Base-by-base conservation (phyloP, 2,888 invertebrate species). In the Apotomis capreana region DNA sequence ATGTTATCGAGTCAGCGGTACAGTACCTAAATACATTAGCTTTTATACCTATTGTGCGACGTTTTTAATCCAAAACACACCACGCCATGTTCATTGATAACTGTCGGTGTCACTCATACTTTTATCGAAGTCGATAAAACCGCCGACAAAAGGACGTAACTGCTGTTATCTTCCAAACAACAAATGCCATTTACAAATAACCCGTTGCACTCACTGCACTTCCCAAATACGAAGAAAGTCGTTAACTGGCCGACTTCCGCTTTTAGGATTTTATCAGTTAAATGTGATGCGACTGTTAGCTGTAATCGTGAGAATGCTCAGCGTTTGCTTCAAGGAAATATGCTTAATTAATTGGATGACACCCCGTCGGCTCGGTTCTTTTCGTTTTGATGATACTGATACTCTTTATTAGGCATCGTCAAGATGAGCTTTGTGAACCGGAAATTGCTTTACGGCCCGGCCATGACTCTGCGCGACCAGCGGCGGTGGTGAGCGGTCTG, bases 291-390 rank as follows among this genome's bases (percentile, higher is more conserved):
- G 54, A 55, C 54, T 64, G 55, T 65, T 46, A 9, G 3, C 6
- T 49, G 9, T 49, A 36, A 65, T 13, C 44, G 55, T 65, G 55
- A 55, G 65, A 65, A 65, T 65, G 65, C 46, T 65, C 36, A 57
- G 15, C 13, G 5, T 10, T n/a, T 4, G 13, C 8, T 57, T 55
- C 46, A 10, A 57, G 65, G 65, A 65, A 57, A 65, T 57, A 57
- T 57, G 65, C 55, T 65, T 65, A 65, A 55, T 65, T 65, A 57
- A 55, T 9, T 26, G n/a, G n/a, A 65, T 46, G 57, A 64, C 26
- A 57, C 55, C 12, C 44, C 55, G 55, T 54, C 10, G 49, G 49
- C 10, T 65, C 8, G 62, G 9, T 15, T 36, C 40, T 46, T 55
- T 65, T 57, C 10, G 10, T 10, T 10, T 49, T 49, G 8, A 49